Evolutionary conservation across 2,113 vertebrate species (phyloP).

Genomic region (Cranoglanis bouderius): DNA sequence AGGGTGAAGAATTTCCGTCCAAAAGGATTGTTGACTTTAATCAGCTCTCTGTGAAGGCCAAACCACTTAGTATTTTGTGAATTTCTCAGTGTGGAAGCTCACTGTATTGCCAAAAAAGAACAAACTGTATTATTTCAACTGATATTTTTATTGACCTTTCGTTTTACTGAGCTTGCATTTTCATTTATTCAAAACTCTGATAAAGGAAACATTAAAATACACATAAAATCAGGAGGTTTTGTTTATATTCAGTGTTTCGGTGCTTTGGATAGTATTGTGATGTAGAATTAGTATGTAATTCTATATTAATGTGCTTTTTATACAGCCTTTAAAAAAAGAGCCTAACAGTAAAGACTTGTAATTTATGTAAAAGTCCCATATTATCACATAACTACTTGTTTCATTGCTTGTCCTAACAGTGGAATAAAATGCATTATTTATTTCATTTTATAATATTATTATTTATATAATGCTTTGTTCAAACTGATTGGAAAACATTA

Average conservation of each 20-base stretch:
- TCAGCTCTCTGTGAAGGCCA: conserved; percentile 40
- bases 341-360: background rate
- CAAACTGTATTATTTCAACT: background rate
- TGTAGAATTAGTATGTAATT: background rate
- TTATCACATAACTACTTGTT: background rate
- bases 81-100: background rate
- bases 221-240: background rate
- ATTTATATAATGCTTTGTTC: background rate
- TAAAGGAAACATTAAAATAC: background rate
- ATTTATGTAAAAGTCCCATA: background rate
- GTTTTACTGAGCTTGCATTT: background rate
- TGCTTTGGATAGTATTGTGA: background rate
- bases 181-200: background rate
- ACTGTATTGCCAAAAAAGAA: background rate
- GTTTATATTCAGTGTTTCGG: background rate
- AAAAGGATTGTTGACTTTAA: conserved; percentile 59
- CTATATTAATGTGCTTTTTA: background rate
- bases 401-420: background rate
- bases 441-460: background rate
- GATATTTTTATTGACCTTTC: background rate
- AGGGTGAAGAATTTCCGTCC: conserved; percentile 60
- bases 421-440: background rate
- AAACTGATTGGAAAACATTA: background rate
- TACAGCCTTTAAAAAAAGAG: background rate
- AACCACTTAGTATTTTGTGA: conserved; percentile 32